Conservation (phyloP, 1,140 invertebrate genomes). For the Popillia japonica region DNA sequence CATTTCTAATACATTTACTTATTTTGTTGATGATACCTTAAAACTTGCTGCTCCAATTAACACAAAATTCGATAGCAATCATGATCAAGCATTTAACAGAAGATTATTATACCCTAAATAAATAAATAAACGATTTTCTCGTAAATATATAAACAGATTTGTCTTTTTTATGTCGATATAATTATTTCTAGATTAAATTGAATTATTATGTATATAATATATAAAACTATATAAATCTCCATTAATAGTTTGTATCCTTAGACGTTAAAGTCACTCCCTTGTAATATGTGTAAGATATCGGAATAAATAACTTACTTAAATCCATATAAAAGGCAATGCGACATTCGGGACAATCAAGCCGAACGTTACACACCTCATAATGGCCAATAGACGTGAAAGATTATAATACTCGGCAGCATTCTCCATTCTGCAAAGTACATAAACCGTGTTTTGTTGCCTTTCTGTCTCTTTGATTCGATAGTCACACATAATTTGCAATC, state of each 20-base stretch:
- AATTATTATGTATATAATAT: no score
- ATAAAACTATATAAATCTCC: background rate
- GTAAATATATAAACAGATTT: no score
- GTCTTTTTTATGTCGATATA: no score
- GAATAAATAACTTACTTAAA: conserved; percentile 38
- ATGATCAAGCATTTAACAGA: no score
- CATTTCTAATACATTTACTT: no score
- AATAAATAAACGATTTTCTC: no score
- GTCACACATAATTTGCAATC: conserved; percentile 52
- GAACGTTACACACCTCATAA: conserved; percentile 39
- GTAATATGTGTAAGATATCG: background rate
- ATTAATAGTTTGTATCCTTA: background rate
- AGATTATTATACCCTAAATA: no score
- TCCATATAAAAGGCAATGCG: conserved; percentile 24
- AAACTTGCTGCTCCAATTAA: no score
- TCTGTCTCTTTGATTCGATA: conserved; percentile 37
- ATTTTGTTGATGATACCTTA: no score
- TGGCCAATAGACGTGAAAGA: conserved; percentile 38
- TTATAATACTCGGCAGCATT: conserved; percentile 38
- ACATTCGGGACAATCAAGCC: conserved; percentile 23
- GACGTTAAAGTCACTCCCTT: background rate
- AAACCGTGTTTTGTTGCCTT: conserved; percentile 37
- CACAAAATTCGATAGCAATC: no score
- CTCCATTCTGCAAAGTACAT: conserved; percentile 35
- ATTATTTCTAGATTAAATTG: no score